Evolutionary conservation across 2,888 invertebrate genomes (phyloP), one percentile per base, ranked within the genome.

Genomic region (Ptilodon capucinus): DNA sequence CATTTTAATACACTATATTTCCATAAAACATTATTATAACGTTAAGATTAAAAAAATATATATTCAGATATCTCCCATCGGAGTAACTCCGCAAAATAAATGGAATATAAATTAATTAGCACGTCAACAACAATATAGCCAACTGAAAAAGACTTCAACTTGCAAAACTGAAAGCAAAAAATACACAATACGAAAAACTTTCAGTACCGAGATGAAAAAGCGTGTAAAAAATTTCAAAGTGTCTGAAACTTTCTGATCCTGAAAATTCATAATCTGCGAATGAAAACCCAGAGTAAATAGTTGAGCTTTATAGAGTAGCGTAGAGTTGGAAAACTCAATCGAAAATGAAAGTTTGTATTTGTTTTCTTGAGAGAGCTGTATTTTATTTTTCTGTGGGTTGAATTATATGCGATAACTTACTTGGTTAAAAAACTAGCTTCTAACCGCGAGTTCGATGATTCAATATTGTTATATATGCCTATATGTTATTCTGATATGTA

Each of bases 211-310:
- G 44, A 34, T 44, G 49, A 46, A 48, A 21, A 52, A 46, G 50
- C 14, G 14, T 48, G 25, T 39, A 46, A 50, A 58, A 53, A 54
- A 16, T 40, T 40, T n/a, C 14, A 23, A 46, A 47, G 32, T 40
- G 46, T 41, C n/a, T 21, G 6, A 42, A 53, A 57, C 50, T 65
- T 63, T 58, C 13, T 48, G 40, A 45, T 44, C 30, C 30, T 40
- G 40, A 48, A 58, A 53, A 48, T 44, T 38, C 42, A 44, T 35
- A 54, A 54, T 53, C 18, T 48, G 49, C 19, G 28, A 23, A 36
- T 57, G 51, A 52, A 50, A 44, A 13, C 11, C 40, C 35, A 23
- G 6, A 47, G 19, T 40, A 34, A 53, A 57, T 45, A 47, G 44
- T 44, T 39, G 5, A 16, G 46, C 34, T 35, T 51, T 38, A 48